phyloP scores from a whole-genome alignment of 1,140 invertebrate species.

The Chelonus insularis region DNA sequence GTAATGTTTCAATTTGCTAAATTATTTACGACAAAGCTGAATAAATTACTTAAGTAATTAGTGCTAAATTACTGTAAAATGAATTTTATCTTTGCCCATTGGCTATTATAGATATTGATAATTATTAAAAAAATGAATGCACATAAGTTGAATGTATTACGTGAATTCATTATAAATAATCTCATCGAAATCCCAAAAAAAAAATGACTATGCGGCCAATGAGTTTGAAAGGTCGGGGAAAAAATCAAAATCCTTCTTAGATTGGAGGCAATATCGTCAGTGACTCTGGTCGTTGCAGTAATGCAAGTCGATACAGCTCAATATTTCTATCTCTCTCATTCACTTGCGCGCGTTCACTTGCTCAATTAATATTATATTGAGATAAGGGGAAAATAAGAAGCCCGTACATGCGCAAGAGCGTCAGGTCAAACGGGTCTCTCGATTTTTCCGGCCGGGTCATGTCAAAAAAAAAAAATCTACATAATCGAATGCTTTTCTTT shows the following conservation, averaged over 20 bases:
- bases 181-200: constrained; percentile 26
- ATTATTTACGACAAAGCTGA: no score
- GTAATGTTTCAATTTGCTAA: no score
- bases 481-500: constrained; percentile 17
- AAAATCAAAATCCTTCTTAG: constrained; percentile 19
- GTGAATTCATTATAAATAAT: constrained; percentile 18
- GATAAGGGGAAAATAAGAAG: constrained; percentile 37
- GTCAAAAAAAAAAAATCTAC: not conserved
- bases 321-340: constrained; percentile 17
- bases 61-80: no score
- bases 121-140: not conserved
- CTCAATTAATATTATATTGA: constrained; percentile 25
- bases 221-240: not conserved
- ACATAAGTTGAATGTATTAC: no score
- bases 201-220: constrained; percentile 19
- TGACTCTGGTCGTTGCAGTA: constrained; percentile 2
- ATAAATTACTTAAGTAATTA: no score
- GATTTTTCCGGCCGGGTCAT: constrained; percentile 23
- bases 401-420: constrained; percentile 25
- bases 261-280: constrained; percentile 12
- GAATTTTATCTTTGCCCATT: no score
- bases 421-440: constrained; percentile 19
- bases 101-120: no score
- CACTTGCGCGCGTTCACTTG: not conserved
- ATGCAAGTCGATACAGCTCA: constrained; percentile 19